Evolutionary conservation across 2,888 invertebrate genomes (phyloP).

Genomic region (Spilarctia lutea): DNA sequence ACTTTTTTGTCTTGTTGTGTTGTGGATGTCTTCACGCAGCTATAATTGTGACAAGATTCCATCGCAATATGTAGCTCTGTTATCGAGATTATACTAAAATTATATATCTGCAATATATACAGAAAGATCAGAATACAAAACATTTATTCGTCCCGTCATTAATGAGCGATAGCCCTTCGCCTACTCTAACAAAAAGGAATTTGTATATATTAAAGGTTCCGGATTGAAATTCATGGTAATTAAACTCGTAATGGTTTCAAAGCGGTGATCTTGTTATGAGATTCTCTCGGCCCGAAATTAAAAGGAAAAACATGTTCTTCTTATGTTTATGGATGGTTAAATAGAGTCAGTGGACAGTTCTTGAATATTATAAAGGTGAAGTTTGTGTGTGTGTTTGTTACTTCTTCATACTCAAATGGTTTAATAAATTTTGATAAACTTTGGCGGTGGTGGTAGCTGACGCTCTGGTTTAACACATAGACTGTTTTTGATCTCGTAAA

Average conservation of each 20-base stretch:
- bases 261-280: constrained; percentile 7
- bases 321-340: not conserved
- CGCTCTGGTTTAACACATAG: no score
- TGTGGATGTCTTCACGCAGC: no score
- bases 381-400: no score
- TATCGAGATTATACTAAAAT: no score
- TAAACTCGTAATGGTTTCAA: constrained; percentile 14
- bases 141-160: not conserved
- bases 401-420: no score
- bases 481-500: no score
- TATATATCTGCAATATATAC: not conserved
- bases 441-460: no score
- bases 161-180: not conserved
- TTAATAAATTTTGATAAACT: no score
- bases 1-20: no score
- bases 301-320: constrained; percentile 6
- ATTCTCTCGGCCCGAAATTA: constrained; percentile 4
- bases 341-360: not conserved
- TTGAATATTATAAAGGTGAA: no score
- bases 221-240: constrained; percentile 16
- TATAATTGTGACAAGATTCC: no score
- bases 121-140: not conserved
- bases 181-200: not conserved
- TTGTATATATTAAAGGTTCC: not conserved
- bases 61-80: no score